Conservation (phyloP, 2,797 vertebrate genomes). For the Halcyon leucocephala region DNA sequence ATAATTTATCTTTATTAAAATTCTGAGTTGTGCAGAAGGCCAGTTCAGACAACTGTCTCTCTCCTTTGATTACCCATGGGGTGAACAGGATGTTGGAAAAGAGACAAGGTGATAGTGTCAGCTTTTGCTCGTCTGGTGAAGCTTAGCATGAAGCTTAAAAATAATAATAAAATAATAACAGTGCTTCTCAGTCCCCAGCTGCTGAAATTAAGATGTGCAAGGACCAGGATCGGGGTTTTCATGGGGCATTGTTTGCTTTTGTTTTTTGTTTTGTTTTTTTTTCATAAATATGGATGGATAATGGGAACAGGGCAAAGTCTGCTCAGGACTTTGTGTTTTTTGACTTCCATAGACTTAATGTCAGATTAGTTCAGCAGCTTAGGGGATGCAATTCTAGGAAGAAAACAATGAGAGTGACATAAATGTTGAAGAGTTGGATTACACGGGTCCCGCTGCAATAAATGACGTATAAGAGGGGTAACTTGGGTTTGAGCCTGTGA, state of each 20-base stretch:
- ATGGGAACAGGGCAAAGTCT: not conserved
- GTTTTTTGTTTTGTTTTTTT: not conserved
- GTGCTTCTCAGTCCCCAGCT: not conserved
- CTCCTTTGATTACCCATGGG: not conserved
- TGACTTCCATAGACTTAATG: not conserved
- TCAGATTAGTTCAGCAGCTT: constrained; percentile 44
- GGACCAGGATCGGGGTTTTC: not conserved
- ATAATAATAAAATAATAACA: not conserved
- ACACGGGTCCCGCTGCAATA: constrained; percentile 1
- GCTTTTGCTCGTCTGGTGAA: not conserved
- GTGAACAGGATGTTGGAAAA: not conserved
- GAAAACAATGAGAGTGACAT: constrained; percentile 42
- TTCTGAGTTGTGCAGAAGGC: not conserved
- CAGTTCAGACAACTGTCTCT: not conserved
- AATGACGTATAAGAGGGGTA: not conserved
- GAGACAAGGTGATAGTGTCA: not conserved
- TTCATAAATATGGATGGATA: not conserved
- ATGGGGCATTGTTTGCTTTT: not conserved
- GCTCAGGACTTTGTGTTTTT: not conserved
- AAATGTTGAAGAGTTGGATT: constrained; percentile 52
- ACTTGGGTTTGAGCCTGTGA: constrained; percentile 34
- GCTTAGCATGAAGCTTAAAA: not conserved
- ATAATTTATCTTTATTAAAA: not conserved
- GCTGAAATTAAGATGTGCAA: not conserved
- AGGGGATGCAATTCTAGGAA: constrained; percentile 37